Base-by-base conservation (phyloP, 2,888 invertebrate species). In the Acronicta psi region DNA sequence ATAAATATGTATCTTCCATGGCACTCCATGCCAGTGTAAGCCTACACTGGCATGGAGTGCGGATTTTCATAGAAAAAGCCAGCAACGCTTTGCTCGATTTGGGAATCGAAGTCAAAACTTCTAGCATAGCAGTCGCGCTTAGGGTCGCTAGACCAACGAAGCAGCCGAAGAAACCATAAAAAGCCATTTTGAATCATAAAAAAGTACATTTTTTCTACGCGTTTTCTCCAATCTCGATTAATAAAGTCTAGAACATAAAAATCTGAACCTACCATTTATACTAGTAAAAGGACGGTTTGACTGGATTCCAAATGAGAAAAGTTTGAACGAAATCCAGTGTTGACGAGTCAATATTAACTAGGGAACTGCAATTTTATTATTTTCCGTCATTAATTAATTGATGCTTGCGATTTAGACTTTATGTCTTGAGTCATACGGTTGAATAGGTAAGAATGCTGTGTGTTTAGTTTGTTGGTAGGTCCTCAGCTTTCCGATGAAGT, bases 341-440 rank as follows among this genome's bases (percentile, higher is more conserved):
- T 89, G 89, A 88, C 90, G 91, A 92, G 93, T 92, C 93, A 92
- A 93, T 92, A 92, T 91, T 90, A 90, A 90, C 90, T 90, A 89
- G 89, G 87, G 87, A 86, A 81, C 75, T 69, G 69, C 88, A 71
- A 81, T 73, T 54, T 83, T 86, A 77, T 68, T 57, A 69, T 43
- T 74, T 55, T 59, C 59, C 20, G 23, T 61, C 54, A 23, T 46
- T 17, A 64, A 51, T 50, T 44, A 50, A 51, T 14, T 16, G 7
- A 16, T 11, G 1, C 14, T 18, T 13, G 31, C 2, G 63, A 54
- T 52, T 23, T 56, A 29, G n/a, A 16, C 60, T 61, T 63, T 75
- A 69, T 42, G 0, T 0, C 0, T 2, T 5, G 0, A 0, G 1
- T 0, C 0, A 45, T 72, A 75, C 34, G 29, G 62, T n/a, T 25